Evolutionary conservation across 1,140 invertebrate species (phyloP).

Genomic region (Orius insidiosus): DNA sequence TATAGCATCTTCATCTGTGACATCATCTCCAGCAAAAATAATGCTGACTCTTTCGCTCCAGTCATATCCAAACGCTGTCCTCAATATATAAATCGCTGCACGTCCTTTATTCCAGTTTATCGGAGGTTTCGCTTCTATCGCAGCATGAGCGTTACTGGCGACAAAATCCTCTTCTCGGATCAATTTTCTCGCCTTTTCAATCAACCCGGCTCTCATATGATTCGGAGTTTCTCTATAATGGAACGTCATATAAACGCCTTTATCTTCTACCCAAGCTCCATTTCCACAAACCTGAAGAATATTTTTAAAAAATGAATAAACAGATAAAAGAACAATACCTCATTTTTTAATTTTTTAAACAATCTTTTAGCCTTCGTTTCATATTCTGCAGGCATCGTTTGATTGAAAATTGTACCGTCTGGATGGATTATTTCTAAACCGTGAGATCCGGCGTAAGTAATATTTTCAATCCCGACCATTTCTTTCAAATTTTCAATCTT

Average conservation of each 20-base stretch:
- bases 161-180: constrained; percentile 61
- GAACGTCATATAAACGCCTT: constrained; percentile 70
- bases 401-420: constrained; percentile 76
- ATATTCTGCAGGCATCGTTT: constrained; percentile 73
- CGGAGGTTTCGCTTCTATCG: constrained; percentile 71
- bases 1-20: constrained; percentile 83
- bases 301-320: constrained; percentile 1
- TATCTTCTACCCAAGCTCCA: constrained; percentile 84
- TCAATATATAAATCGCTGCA: constrained; percentile 74
- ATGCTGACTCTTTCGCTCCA: constrained; percentile 81
- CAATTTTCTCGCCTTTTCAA: constrained; percentile 45
- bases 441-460: constrained; percentile 81
- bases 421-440: constrained; percentile 77
- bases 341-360: constrained; percentile 62
- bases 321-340: constrained; percentile 30
- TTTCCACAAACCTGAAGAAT: constrained; percentile 46
- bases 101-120: constrained; percentile 83
- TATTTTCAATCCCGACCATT: constrained; percentile 78
- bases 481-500: constrained; percentile 74
- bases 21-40: constrained; percentile 79
- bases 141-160: constrained; percentile 59
- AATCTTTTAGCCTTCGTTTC: constrained; percentile 63
- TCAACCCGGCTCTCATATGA: constrained; percentile 40
- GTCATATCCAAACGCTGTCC: constrained; percentile 75
- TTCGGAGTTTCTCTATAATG: constrained; percentile 70